phyloP scores from a whole-genome alignment of 2,888 invertebrate genomes.

The Beris chalybata region DNA sequence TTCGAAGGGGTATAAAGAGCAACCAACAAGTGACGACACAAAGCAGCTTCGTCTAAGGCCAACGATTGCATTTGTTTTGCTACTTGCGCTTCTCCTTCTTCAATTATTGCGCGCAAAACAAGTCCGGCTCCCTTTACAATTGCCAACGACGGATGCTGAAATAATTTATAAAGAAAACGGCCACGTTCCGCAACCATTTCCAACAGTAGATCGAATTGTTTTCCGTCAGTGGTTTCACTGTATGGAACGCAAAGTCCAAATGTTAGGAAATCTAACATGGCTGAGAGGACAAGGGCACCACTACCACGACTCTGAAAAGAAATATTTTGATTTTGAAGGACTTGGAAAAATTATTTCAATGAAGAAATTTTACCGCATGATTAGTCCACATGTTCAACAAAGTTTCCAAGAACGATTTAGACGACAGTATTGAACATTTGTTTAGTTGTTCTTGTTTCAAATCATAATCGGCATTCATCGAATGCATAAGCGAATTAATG shows the following conservation, averaged over 20 bases:
- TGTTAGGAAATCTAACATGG: conserved; percentile 97
- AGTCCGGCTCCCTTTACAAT: conserved; percentile 98
- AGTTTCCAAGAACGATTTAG: conserved; percentile 87
- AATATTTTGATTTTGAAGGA: not conserved
- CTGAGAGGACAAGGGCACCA: conserved; percentile 93
- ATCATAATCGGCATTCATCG: conserved; percentile 96
- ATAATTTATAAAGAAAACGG: conserved; percentile 82
- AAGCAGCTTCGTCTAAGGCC: conserved; percentile 93
- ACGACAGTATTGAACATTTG: conserved; percentile 92
- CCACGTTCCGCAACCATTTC: conserved; percentile 94
- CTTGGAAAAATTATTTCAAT: not conserved
- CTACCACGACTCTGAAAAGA: conserved; percentile 77
- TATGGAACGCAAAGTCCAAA: conserved; percentile 98
- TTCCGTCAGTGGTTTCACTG: conserved; percentile 97
- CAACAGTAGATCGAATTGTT: conserved; percentile 89
- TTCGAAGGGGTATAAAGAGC: conserved; percentile 86
- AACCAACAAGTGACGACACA: conserved; percentile 88
- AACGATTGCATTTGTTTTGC: conserved; percentile 94
- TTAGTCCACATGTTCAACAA: conserved; percentile 92
- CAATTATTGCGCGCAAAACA: conserved; percentile 95
- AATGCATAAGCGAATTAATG: conserved; percentile 97
- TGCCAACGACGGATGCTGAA: conserved; percentile 90
- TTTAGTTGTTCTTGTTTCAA: conserved; percentile 96
- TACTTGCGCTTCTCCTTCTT: conserved; percentile 92
- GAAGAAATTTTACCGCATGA: conserved; percentile 77